Percentiles rank a stretch among this genome's conserved stretches.
phyloP scores from a whole-genome alignment of 2,888 invertebrate genomes.

The Heterodera filipjevi region DNA sequence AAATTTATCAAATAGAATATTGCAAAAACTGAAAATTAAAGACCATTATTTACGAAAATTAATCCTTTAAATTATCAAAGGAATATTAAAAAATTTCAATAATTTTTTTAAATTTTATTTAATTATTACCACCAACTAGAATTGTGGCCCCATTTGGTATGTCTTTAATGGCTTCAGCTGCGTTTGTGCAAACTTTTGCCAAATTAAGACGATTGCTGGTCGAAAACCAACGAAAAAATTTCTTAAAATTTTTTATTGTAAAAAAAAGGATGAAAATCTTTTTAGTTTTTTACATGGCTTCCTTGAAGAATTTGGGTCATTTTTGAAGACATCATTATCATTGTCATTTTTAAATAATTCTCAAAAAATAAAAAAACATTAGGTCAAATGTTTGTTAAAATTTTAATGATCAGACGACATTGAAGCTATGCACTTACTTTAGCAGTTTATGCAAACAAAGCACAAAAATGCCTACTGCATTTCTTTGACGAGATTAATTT shows the following conservation, averaged over 20 bases:
- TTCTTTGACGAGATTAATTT: neutral
- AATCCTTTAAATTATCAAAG: no score
- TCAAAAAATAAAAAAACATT: neutral
- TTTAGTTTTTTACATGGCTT: neutral
- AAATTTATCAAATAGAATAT: no score
- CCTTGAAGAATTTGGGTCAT: neutral
- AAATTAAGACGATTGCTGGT: neutral
- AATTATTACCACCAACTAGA: conserved; percentile 77
- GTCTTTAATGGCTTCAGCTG: conserved; percentile 82
- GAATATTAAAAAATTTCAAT: neutral
- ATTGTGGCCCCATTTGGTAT: conserved; percentile 85
- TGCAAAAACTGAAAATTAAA: no score
- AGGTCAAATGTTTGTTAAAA: no score
- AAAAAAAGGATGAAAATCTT: no score
- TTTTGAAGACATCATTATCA: no score
- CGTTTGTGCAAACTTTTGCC: conserved; percentile 50
- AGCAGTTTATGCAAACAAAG: neutral
- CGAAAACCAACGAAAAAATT: neutral
- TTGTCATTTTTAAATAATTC: no score
- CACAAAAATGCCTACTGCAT: neutral
- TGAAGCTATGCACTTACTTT: neutral
- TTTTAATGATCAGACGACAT: neutral
- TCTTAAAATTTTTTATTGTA: neutral
- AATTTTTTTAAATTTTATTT: neutral
- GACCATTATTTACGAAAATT: no score